Conservation (phyloP, 2,113 vertebrate species). For the Hoplias malabaricus region DNA sequence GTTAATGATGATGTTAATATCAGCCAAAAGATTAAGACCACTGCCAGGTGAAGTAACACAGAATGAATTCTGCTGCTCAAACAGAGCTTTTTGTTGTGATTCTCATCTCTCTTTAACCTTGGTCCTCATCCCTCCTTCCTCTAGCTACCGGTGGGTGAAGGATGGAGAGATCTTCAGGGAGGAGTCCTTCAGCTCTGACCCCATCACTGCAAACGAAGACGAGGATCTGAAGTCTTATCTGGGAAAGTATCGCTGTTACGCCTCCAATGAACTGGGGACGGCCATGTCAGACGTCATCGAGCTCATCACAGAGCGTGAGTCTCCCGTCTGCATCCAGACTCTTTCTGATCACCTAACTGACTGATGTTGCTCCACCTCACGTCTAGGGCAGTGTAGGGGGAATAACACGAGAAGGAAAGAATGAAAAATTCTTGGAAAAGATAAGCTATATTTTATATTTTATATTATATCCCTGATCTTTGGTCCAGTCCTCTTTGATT, state of each 20-base stretch:
- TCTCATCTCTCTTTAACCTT: background rate
- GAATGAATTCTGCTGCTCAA: too few species aligned
- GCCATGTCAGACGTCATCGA: conserved; percentile 73
- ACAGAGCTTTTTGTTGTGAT: too few species aligned
- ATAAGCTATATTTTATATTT: too few species aligned
- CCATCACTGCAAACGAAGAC: conserved; percentile 58
- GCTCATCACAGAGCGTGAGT: conserved; percentile 81
- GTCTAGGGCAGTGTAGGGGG: background rate
- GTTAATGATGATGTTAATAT: too few species aligned
- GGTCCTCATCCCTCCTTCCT: background rate
- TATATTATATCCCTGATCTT: too few species aligned
- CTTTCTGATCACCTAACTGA: background rate
- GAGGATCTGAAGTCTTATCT: conserved; percentile 65
- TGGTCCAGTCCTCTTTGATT: too few species aligned
- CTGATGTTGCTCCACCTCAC: too few species aligned
- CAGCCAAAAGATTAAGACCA: too few species aligned
- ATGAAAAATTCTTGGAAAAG: too few species aligned
- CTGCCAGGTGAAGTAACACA: too few species aligned
- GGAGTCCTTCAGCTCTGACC: conserved; percentile 61
- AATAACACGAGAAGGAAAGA: too few species aligned
- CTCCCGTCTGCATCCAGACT: background rate
- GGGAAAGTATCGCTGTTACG: conserved; percentile 83
- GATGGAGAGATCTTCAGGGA: conserved; percentile 65
- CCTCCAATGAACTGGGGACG: conserved; percentile 80
- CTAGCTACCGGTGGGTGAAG: conserved; percentile 84